phyloP scores from a whole-genome alignment of 1,140 invertebrate species.

The Grapholita molesta region DNA sequence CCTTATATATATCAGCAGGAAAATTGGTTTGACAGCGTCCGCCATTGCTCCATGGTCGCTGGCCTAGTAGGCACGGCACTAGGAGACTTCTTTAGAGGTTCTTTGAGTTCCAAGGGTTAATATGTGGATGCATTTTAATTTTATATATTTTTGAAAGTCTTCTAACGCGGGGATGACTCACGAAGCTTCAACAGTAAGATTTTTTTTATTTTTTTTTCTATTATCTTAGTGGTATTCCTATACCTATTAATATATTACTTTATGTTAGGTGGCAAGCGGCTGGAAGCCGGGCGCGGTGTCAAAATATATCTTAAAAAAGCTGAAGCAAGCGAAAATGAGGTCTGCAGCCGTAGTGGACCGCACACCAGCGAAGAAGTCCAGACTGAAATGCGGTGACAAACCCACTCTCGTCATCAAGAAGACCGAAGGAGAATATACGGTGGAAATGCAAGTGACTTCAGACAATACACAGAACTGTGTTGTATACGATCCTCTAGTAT shows the following conservation, averaged over 20 bases:
- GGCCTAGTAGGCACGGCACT: too few relatives aligned
- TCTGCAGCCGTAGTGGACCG: constrained; percentile 22
- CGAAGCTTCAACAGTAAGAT: constrained; percentile 22
- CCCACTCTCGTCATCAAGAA: constrained; percentile 53
- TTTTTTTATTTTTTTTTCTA: constrained; percentile 17
- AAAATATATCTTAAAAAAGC: constrained; percentile 42
- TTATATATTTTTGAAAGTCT: neutral
- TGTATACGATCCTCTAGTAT: constrained; percentile 46
- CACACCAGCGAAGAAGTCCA: constrained; percentile 38
- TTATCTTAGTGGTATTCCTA: neutral
- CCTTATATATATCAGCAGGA: too few relatives aligned
- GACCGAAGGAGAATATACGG: constrained; percentile 45
- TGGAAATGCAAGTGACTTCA: constrained; percentile 48
- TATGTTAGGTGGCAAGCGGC: constrained; percentile 37
- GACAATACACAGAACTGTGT: constrained; percentile 21
- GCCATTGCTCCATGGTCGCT: too few relatives aligned
- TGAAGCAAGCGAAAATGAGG: constrained; percentile 46
- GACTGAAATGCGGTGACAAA: constrained; percentile 46
- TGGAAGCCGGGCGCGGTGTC: constrained; percentile 66
- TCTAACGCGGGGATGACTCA: neutral
- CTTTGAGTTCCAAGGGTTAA: neutral
- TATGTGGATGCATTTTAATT: neutral
- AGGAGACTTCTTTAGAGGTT: too few relatives aligned
- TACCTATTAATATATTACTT: neutral
- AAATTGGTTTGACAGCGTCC: too few relatives aligned